A percentile compares a stretch with the other conserved stretches of the same genome.
These are phyloP conservation scores for Pyralis farinalis DNA, from an alignment of 2,888 invertebrate species.

Conservation along the genomic window DNA sequence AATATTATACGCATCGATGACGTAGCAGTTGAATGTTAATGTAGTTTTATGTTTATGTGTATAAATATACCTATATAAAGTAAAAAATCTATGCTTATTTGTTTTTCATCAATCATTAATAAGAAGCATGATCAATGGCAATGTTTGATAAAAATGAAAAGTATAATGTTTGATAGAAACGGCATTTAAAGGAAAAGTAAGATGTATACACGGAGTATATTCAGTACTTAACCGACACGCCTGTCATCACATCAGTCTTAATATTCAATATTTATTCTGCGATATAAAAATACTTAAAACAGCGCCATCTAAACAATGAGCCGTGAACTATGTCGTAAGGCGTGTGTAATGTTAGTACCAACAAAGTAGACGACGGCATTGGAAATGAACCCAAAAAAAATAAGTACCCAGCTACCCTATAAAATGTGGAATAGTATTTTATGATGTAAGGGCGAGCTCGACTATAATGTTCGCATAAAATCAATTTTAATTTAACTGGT, in stretches of 20 bases:
- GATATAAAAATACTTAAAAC: conserved; percentile 12
- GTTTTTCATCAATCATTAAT: too few relatives aligned
- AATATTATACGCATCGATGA: conserved; percentile 13
- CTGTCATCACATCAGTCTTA: too few relatives aligned
- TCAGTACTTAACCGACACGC: too few relatives aligned
- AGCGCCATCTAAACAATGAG: conserved; percentile 66
- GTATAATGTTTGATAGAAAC: too few relatives aligned
- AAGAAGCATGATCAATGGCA: too few relatives aligned
- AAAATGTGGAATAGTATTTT: conserved; percentile 2
- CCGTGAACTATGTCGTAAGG: conserved; percentile 51
- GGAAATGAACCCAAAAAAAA: conserved; percentile 3
- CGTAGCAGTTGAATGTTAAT: neutral
- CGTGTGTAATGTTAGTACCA: too few relatives aligned
- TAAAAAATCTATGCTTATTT: too few relatives aligned
- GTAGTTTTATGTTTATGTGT: neutral
- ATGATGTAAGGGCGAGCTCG: neutral
- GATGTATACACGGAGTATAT: too few relatives aligned
- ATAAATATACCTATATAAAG: too few relatives aligned
- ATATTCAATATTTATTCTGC: too few relatives aligned
- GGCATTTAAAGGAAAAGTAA: too few relatives aligned
- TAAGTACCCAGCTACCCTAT: neutral
- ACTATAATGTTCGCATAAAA: conserved; percentile 11
- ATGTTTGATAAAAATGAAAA: too few relatives aligned
- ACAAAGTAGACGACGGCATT: conserved; percentile 22
- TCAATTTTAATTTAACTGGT: conserved; percentile 19